A percentile compares a stretch with the other conserved stretches of the same genome.
phyloP scores from a whole-genome alignment of 2,113 vertebrate genomes.

The Rhadina sibilatrix region DNA sequence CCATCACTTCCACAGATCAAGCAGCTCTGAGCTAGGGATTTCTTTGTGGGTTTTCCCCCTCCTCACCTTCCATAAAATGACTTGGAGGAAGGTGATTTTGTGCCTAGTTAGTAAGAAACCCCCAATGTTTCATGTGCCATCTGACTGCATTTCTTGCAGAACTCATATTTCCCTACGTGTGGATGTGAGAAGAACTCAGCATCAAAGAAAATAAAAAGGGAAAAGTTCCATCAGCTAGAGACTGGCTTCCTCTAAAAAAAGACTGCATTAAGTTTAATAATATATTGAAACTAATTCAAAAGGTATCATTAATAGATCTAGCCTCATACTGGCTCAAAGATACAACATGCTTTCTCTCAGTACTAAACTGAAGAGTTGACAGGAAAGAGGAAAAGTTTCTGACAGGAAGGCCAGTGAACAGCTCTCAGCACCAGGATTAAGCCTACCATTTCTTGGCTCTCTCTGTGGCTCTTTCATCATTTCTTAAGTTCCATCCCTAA shows the following conservation, averaged over 20 bases:
- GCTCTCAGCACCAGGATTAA: background rate
- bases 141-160: background rate
- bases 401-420: background rate
- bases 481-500: background rate
- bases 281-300: constrained; percentile 6
- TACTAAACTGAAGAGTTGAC: background rate
- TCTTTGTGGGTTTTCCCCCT: background rate
- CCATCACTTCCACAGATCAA: background rate
- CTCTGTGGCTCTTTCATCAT: background rate
- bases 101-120: background rate
- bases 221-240: background rate
- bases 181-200: background rate
- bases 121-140: background rate
- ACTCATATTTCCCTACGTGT: background rate
- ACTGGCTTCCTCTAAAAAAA: background rate
- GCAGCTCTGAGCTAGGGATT: background rate
- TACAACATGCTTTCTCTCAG: background rate
- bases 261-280: background rate
- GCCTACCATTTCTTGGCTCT: background rate
- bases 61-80: rapidly evolving
- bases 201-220: background rate
- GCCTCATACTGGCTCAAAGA: background rate
- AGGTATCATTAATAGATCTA: constrained; percentile 26
- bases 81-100: background rate
- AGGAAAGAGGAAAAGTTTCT: background rate